Evolutionary conservation across 2,888 invertebrate species (phyloP).

Genomic region (Dasysyrphus tricinctus): DNA sequence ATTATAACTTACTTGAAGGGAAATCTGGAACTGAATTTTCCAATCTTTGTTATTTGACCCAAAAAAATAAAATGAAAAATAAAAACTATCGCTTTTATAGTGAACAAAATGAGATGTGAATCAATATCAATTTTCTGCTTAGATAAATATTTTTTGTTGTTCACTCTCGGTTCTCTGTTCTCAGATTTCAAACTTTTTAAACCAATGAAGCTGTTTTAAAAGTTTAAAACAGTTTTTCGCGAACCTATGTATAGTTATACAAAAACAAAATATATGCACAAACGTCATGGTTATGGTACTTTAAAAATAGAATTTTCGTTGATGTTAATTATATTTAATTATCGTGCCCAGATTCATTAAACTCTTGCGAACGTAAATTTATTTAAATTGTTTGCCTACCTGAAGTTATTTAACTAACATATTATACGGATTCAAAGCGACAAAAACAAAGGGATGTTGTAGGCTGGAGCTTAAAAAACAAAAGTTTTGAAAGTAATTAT

Average conservation of each 20-base stretch:
- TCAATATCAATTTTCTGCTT: slow-evolving; percentile 60
- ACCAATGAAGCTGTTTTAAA: not conserved
- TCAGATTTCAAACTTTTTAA: slow-evolving; percentile 8
- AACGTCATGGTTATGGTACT: not conserved
- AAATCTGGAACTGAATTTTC: slow-evolving; percentile 36
- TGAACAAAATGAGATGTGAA: slow-evolving; percentile 43
- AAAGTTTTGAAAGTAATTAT: slow-evolving; percentile 40
- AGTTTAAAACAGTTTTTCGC: not conserved
- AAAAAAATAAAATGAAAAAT: slow-evolving; percentile 1
- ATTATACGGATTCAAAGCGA: slow-evolving; percentile 1
- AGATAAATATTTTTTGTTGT: slow-evolving; percentile 44
- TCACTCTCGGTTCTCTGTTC: not conserved
- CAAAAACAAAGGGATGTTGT: slow-evolving; percentile 28
- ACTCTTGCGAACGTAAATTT: slow-evolving; percentile 6
- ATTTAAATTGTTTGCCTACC: slow-evolving; percentile 1
- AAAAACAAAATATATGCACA: not conserved
- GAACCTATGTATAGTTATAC: not conserved
- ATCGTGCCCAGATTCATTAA: slow-evolving; percentile 27
- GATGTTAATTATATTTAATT: slow-evolving; percentile 37
- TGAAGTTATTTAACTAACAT: not conserved
- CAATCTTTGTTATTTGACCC: slow-evolving; percentile 32
- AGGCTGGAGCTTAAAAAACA: not conserved
- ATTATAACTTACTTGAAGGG: slow-evolving; percentile 34
- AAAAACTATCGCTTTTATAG: slow-evolving; percentile 41
- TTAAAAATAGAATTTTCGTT: slow-evolving; percentile 12